Evolutionary conservation across 1,140 invertebrate genomes (phyloP), one percentile per base, ranked within the genome.

Genomic region (Berghia stephanieae): DNA sequence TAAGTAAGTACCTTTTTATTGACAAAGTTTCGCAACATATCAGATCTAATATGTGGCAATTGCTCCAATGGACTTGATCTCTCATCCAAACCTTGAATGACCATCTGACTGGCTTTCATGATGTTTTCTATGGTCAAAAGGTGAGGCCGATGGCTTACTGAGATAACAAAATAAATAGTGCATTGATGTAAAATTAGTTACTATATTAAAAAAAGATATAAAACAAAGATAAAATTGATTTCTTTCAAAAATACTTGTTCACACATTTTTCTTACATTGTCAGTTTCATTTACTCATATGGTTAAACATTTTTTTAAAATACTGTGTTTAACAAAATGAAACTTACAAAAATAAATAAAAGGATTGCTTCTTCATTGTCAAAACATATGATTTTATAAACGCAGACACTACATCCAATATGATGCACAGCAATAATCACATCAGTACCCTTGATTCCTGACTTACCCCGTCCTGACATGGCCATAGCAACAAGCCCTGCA

Each of bases 61-160:
- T 99, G 98, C 8, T 99, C 90, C 16, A 99, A 88, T 2, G 96
- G 95, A 81, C 94, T 97, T 89, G 97, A 96, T 85, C 93, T 94
- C 82, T 98, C 96, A 95, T 96, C 98, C 57, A 99, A 90, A 0
- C 93, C 98, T 92, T 99, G 98, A 0, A 99, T 95, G 63, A 99
- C 93, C 95, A 99, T 97, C 67, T 97, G 96, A 81, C 94, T 94
- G 40, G 99, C 88, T 90, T 98, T 98, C 96, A 99, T 99, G 83
- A 95, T 95, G 88, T 97, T 98, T 90, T 99, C 98, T 77, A 99
- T 94, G 2, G 98, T 99, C 85, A 97, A 96, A 79, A 99, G 94
- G 67, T 93, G 93, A 18, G 97, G 96, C 78, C 97, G 90, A 67
- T 94, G 91, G 44, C 92, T 91, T 16, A 82, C 82, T 79, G 81